Percentiles rank a stretch among this genome's conserved stretches.
Conservation (phyloP, 2,888 invertebrate species). For the Tribolium freemani region DNA sequence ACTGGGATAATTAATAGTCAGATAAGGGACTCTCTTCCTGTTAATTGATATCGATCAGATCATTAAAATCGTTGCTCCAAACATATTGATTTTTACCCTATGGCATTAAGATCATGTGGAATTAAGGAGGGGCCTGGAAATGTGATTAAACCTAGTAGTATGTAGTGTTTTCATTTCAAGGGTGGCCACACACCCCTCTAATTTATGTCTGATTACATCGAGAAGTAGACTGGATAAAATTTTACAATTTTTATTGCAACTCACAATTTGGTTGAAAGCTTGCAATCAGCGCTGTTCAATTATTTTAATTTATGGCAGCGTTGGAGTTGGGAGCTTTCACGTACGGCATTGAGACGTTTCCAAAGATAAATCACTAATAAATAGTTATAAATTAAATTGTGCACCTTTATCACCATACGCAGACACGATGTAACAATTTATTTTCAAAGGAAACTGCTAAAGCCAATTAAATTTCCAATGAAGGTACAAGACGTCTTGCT, state of each 20-base stretch:
- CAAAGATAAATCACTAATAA: slow-evolving; percentile 35
- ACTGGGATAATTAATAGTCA: slow-evolving; percentile 28
- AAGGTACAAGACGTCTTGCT: slow-evolving; percentile 43
- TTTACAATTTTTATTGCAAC: slow-evolving; percentile 1
- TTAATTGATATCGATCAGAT: slow-evolving; percentile 33
- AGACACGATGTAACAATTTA: slow-evolving; percentile 41
- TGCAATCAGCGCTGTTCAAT: slow-evolving; percentile 7
- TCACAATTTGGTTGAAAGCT: slow-evolving; percentile 10
- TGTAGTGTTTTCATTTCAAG: slow-evolving; percentile 57
- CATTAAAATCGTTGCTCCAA: slow-evolving; percentile 21
- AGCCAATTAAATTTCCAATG: slow-evolving; percentile 45
- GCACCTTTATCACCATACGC: slow-evolving; percentile 31
- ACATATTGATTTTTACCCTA: slow-evolving; percentile 40
- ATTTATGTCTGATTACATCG: slow-evolving; percentile 54
- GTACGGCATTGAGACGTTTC: slow-evolving; percentile 12
- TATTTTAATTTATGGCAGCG: slow-evolving; percentile 17
- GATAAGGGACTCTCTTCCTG: slow-evolving; percentile 19
- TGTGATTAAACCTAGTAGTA: slow-evolving; percentile 53
- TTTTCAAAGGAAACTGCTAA: slow-evolving; percentile 38
- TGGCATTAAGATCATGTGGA: slow-evolving; percentile 30
- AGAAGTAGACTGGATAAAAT: slow-evolving; percentile 46
- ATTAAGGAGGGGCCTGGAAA: slow-evolving; percentile 45
- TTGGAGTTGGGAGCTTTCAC: slow-evolving; percentile 18
- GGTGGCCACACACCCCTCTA: slow-evolving; percentile 57
- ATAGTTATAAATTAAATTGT: slow-evolving; percentile 40